phyloP scores from a whole-genome alignment of 2,797 vertebrate genomes.

The Paedocypris micromegethes region DNA sequence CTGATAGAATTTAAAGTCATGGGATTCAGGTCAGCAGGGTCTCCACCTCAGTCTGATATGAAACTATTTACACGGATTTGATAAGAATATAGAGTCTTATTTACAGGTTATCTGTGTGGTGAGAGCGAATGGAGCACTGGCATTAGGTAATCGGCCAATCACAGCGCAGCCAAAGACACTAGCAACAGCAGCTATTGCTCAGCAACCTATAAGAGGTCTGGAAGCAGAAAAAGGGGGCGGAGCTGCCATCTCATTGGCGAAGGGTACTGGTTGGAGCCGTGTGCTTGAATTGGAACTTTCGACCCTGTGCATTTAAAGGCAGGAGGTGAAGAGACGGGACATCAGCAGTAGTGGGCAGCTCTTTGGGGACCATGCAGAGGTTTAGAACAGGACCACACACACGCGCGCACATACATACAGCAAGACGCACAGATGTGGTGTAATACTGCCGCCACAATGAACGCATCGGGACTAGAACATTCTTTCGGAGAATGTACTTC shows the following conservation, averaged over 20 bases:
- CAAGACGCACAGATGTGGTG: slow-evolving; percentile 28
- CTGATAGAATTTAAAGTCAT: too few species aligned
- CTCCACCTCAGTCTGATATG: slow-evolving; percentile 27
- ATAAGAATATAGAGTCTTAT: slow-evolving; percentile 45
- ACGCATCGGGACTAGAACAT: slow-evolving; percentile 27
- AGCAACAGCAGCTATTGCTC: slow-evolving; percentile 32
- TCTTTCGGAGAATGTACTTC: slow-evolving; percentile 10
- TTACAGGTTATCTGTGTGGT: slow-evolving; percentile 37
- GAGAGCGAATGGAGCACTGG: slow-evolving; percentile 28
- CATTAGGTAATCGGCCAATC: slow-evolving; percentile 21
- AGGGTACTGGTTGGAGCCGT: slow-evolving; percentile 20
- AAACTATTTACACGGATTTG: slow-evolving; percentile 42
- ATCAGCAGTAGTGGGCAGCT: slow-evolving; percentile 48
- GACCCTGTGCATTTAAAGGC: slow-evolving; percentile 46
- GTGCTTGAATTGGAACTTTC: slow-evolving; percentile 38
- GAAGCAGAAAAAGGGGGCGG: slow-evolving; percentile 20
- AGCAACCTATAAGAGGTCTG: slow-evolving; percentile 33
- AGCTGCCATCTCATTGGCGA: slow-evolving; percentile 28
- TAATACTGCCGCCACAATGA: slow-evolving; percentile 39
- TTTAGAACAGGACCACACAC: slow-evolving; percentile 32
- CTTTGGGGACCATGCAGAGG: slow-evolving; percentile 41
- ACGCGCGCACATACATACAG: slow-evolving; percentile 11
- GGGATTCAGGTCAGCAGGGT: slow-evolving; percentile 31
- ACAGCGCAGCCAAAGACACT: slow-evolving; percentile 31
- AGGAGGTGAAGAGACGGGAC: slow-evolving; percentile 43